phyloP scores from a whole-genome alignment of 2,113 vertebrate species.

The Nerophis ophidion region DNA sequence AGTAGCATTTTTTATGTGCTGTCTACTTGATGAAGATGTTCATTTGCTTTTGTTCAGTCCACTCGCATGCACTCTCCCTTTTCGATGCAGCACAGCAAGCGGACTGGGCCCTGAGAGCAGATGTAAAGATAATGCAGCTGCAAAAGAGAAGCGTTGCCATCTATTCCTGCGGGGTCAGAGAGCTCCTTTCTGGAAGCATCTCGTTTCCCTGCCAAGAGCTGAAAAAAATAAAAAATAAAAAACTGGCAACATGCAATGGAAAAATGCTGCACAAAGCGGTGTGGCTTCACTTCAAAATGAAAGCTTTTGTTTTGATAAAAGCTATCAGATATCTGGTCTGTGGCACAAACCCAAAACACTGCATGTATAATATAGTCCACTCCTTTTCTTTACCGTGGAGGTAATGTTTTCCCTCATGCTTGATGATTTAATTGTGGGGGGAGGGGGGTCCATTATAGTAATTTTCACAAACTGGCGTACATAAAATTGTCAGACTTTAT shows the following conservation, averaged over 20 bases:
- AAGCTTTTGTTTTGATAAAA: background rate
- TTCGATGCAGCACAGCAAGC: background rate
- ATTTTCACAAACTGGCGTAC: too few relatives aligned
- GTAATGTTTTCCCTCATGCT: too few relatives aligned
- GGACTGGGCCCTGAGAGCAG: background rate
- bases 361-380: background rate
- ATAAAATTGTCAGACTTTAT: too few relatives aligned
- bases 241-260: slow-evolving; percentile 11
- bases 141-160: background rate
- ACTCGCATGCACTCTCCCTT: background rate
- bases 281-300: slow-evolving; percentile 4
- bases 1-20: background rate
- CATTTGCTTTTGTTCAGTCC: background rate
- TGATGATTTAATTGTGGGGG: too few relatives aligned
- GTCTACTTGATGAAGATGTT: background rate
- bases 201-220: slow-evolving; percentile 8
- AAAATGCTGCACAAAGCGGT: slow-evolving; percentile 11
- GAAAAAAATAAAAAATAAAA: background rate
- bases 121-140: background rate
- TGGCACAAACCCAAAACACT: background rate
- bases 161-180: slow-evolving; percentile 16
- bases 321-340: background rate
- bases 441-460: too few relatives aligned
- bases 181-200: background rate
- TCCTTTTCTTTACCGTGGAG: background rate